Base-by-base conservation (phyloP, 1,140 invertebrate genomes). In the Araneus ventricosus region DNA sequence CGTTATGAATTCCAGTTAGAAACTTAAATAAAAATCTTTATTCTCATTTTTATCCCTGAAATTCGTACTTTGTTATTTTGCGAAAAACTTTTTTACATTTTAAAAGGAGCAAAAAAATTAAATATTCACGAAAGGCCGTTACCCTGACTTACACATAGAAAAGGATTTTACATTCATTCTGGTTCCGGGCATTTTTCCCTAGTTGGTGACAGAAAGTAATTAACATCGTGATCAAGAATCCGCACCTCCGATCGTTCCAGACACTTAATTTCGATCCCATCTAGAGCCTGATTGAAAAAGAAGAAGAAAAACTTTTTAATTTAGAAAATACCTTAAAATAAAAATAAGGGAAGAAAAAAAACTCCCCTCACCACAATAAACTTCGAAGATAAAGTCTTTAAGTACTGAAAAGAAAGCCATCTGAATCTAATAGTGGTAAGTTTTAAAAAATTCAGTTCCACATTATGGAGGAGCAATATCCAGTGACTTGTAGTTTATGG, bases 141-240 rank as follows among this genome's bases (percentile, higher is more conserved):
- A 37, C 17, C 34, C 4, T 34, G 10, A 37, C 70, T 75, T 75
- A 75, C 30, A 20, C 30, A 37, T 20, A 34, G 70, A 75, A 22
- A 34, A 37, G 34, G 4, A 75, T 20, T 75, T 75, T 75, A 34
- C 30, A 75, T 75, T 37, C 17, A 75, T 75, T 75, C 34, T 34
- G 20, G 30, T 20, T 34, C 6, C 70, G 0, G 70, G 20, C 70
- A 75, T 75, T 75, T 75, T 45, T 45, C 14, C 39, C 24, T 10
- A 24, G 27, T 27, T 14, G 22, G 14, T 82, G 80, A 82, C 80
- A 82, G 80, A 52, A 82, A 45, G n/a, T 82, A 82, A 82, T 82
- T 82, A 82, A 52, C 80, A 82, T 82, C 24, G 80, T n/a, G 80
- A 82, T 82, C 37, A 27, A 52, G 37, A 27, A 82, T 82, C 41